A percentile compares a stretch with the other conserved stretches of the same genome.
These are phyloP conservation scores for Trachelus stipa DNA, from an alignment of 2,888 invertebrate species.

Conservation along the genomic window DNA sequence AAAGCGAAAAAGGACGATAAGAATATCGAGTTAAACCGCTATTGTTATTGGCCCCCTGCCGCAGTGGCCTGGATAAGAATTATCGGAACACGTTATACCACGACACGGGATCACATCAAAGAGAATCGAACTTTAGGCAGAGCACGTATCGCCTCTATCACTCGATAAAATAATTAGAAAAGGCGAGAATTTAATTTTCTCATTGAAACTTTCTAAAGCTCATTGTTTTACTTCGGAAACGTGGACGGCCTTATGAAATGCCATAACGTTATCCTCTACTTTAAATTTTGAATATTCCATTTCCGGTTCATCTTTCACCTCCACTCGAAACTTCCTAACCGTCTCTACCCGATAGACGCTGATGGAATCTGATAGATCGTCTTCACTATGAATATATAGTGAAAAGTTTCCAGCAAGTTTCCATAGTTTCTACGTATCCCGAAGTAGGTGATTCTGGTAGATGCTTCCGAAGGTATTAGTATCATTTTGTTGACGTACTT, in stretches of 20 bases:
- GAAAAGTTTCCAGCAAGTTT: background rate
- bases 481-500: background rate
- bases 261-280: background rate
- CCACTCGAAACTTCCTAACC: background rate
- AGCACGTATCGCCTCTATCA: slow-evolving; percentile 5
- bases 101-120: background rate
- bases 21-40: background rate
- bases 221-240: background rate
- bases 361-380: background rate
- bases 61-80: background rate
- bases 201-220: background rate
- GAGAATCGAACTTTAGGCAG: background rate
- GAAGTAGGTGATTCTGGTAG: background rate
- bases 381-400: background rate
- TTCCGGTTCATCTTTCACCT: background rate
- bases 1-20: background rate
- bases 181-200: slow-evolving; percentile 21
- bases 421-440: background rate
- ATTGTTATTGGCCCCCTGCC: background rate
- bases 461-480: background rate
- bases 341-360: background rate
- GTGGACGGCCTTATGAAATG: background rate
- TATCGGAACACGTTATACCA: background rate
- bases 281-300: background rate
- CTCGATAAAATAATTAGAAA: slow-evolving; percentile 23